Evolutionary conservation across 2,888 invertebrate species (phyloP), one percentile per base, ranked within the genome.

Genomic region (Ceraclea dissimilis): DNA sequence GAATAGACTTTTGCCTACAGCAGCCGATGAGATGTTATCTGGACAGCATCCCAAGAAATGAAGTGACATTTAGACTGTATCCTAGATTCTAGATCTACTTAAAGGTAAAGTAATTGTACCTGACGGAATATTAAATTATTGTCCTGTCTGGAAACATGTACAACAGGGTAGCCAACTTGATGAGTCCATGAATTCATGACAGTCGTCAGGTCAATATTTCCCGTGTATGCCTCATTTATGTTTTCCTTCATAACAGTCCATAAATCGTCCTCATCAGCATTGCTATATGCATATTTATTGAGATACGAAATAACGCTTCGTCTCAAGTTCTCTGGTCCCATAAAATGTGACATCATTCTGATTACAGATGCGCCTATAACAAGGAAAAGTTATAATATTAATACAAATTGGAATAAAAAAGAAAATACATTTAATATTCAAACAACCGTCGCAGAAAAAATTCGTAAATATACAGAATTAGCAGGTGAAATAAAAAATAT

Each of bases 271-370:
- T 61, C 82, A 60, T 82, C 79, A 0, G 86, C 84, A 65, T 82
- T 85, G 4, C 70, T 69, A 64, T 80, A 86, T 57, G 77, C 70
- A 63, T 77, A 78, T 8, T 68, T 69, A 19, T 72, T 70, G 31
- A 84, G 67, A 63, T 79, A 78, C 59, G 77, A 74, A 22, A 71
- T 74, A 1, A 83, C 67, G 4, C 81, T 81, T 11, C 68, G 65
- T 52, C 74, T 74, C 67, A 84, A 83, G 0, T 77, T 76, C 20
- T 72, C 71, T 63, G 83, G 81, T 1, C 87, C 87, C 11, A 88
- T 73, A 65, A 85, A 82, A 60, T 83, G 78, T 63, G 81, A 78
- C 72, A 89, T 79, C 88, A 89, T 89, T 60, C 85, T 73, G 57
- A 89, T 78, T 2, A 90, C 71, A 5, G 85, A 81, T 1, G 87